A percentile compares a stretch with the other conserved stretches of the same genome.
These are phyloP conservation scores for Leguminivora glycinivorella DNA, from an alignment of 1,140 invertebrate genomes.

Conservation along the genomic window DNA sequence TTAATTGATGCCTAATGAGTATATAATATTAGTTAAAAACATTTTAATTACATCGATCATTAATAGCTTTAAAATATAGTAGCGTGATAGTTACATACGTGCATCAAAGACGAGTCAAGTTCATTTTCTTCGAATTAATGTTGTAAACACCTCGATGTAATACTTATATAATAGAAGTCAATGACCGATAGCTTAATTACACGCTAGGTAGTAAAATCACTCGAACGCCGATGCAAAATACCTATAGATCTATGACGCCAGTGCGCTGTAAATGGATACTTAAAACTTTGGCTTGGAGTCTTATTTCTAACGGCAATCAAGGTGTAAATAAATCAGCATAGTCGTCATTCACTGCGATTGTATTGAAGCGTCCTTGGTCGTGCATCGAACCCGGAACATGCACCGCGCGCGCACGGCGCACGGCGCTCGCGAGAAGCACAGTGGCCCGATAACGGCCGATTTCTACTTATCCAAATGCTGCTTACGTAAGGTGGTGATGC, in stretches of 20 bases:
- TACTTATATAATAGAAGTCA: slow-evolving; percentile 31
- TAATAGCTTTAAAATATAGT: background rate
- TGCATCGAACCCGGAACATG: slow-evolving; percentile 65
- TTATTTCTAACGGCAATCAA: background rate
- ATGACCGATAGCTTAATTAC: slow-evolving; percentile 46
- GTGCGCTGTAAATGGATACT: slow-evolving; percentile 26
- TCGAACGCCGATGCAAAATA: slow-evolving; percentile 18
- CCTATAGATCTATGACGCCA: background rate
- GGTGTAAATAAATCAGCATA: slow-evolving; percentile 41
- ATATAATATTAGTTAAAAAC: background rate
- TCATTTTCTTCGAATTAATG: slow-evolving; percentile 2
- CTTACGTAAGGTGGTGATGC: slow-evolving; percentile 64
- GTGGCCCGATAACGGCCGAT: slow-evolving; percentile 46
- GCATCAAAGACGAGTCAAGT: background rate
- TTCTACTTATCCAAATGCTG: slow-evolving; percentile 52
- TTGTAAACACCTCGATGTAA: slow-evolving; percentile 18
- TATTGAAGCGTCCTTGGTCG: slow-evolving; percentile 62
- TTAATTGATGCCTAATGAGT: background rate
- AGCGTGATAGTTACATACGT: background rate
- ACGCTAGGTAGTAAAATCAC: slow-evolving; percentile 40
- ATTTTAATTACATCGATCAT: background rate
- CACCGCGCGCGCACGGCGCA: slow-evolving; percentile 38
- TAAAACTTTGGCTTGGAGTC: background rate
- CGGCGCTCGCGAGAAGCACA: slow-evolving; percentile 33
- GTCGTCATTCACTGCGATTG: slow-evolving; percentile 44